Evolutionary conservation across 2,797 vertebrate species (phyloP).

Genomic region (Sarcoramphus papa): DNA sequence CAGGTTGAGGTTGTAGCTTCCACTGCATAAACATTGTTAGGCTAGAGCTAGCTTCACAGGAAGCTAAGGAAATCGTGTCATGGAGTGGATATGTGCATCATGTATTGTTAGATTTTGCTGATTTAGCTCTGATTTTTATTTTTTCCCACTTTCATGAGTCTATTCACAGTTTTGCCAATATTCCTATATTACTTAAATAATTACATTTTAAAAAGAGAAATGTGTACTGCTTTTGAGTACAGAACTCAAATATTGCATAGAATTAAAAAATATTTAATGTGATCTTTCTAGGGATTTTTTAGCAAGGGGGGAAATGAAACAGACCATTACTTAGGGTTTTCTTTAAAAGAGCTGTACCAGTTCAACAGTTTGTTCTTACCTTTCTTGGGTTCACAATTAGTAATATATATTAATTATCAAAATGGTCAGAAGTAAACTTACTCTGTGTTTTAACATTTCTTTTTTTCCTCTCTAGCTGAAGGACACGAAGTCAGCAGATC

Average conservation of each 20-base stretch:
- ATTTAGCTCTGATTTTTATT: neutral
- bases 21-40: neutral
- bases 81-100: neutral
- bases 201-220: neutral
- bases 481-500: conserved; percentile 93
- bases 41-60: neutral
- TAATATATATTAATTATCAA: neutral
- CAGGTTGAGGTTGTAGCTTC: neutral
- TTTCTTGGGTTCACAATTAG: neutral
- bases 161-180: neutral
- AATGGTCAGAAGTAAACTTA: conserved; percentile 9
- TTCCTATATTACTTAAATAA: neutral
- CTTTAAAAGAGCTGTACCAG: neutral
- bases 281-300: neutral
- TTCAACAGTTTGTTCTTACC: neutral
- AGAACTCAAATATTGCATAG: neutral
- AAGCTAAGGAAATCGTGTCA: neutral
- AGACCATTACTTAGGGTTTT: neutral
- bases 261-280: neutral
- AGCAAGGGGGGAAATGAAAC: neutral
- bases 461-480: conserved; percentile 79
- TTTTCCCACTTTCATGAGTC: neutral
- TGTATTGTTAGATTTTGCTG: neutral
- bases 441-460: neutral
- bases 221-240: neutral